Percentiles rank a stretch among this genome's conserved stretches.
Conservation (phyloP, 2,888 invertebrate species). For the Drosophila vallismaia region DNA sequence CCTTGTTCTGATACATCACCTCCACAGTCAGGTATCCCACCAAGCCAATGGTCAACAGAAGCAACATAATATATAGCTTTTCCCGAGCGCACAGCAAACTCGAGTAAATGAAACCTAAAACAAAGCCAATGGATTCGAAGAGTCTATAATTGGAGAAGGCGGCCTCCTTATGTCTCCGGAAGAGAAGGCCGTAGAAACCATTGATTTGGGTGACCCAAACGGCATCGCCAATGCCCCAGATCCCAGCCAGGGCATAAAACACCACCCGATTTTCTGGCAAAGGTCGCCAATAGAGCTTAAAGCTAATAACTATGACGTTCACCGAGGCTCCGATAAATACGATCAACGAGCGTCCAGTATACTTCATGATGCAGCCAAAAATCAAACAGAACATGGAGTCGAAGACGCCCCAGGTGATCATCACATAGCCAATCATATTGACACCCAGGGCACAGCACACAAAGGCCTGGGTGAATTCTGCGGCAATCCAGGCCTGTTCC, state of each 20-base stretch:
- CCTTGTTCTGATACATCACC: slow-evolving; percentile 91
- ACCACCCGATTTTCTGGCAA: neutral
- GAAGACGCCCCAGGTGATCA: neutral
- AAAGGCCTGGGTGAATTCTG: neutral
- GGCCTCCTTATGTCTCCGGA: slow-evolving; percentile 94
- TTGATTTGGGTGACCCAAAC: slow-evolving; percentile 98
- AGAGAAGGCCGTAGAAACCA: slow-evolving; percentile 94
- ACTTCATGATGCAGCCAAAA: neutral
- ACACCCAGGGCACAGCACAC: neutral
- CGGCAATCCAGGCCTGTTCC: slow-evolving; percentile 2
- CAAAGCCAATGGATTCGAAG: slow-evolving; percentile 88
- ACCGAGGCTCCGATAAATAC: neutral
- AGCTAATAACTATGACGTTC: neutral
- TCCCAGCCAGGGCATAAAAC: slow-evolving; percentile 93
- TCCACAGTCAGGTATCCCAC: slow-evolving; percentile 86
- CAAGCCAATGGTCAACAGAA: neutral
- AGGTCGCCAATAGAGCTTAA: neutral
- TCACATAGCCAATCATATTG: neutral
- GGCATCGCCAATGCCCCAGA: slow-evolving; percentile 97
- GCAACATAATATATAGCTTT: neutral
- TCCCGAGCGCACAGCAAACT: neutral
- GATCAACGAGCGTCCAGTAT: neutral
- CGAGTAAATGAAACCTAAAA: neutral
- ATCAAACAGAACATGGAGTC: neutral
- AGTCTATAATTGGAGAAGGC: slow-evolving; percentile 95